These are phyloP conservation scores for Rhipidura dahli DNA, from an alignment of 2,113 vertebrate genomes.

Conservation along the genomic window DNA sequence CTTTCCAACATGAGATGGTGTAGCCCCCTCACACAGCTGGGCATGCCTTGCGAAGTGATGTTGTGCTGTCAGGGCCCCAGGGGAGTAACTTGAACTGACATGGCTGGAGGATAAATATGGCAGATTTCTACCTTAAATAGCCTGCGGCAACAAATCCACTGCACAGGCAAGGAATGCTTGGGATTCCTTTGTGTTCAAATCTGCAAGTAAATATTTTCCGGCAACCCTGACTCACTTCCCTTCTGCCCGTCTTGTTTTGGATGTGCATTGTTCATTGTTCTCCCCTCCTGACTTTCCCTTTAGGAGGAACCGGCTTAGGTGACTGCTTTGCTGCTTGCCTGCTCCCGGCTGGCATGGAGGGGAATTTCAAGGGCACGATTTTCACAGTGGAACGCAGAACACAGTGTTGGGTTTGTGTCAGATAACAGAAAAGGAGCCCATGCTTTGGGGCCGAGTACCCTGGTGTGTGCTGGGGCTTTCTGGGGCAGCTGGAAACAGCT, in stretches of 20 bases:
- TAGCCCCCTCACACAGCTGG: neutral
- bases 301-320: neutral
- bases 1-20: neutral
- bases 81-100: neutral
- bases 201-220: neutral
- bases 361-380: neutral
- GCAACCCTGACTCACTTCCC: conserved; percentile 28
- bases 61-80: neutral
- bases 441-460: neutral
- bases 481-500: neutral
- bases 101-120: neutral
- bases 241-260: neutral
- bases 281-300: neutral
- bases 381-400: neutral
- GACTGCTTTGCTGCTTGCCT: neutral
- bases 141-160: neutral
- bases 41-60: neutral
- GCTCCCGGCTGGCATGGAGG: neutral
- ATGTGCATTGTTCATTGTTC: conserved; percentile 37
- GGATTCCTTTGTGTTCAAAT: neutral
- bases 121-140: neutral
- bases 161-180: neutral
- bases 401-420: neutral
- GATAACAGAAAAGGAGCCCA: neutral
- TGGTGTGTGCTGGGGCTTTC: neutral